Evolutionary conservation across 2,113 vertebrate genomes (phyloP).

Genomic region (Melanerpes formicivorus): DNA sequence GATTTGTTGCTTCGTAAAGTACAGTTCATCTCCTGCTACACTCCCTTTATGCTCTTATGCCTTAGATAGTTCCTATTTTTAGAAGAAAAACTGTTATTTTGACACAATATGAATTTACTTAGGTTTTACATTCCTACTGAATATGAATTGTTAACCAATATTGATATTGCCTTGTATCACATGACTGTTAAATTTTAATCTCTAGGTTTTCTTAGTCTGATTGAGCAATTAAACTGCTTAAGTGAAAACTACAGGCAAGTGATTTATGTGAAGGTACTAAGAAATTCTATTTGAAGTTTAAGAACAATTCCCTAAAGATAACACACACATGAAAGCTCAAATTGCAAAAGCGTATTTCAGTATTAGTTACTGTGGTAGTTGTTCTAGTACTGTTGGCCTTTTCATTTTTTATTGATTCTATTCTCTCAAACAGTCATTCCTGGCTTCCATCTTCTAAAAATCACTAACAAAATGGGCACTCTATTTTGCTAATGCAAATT

Average conservation of each 20-base stretch:
- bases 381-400: not conserved
- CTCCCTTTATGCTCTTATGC: not conserved
- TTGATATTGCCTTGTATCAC: constrained; percentile 30
- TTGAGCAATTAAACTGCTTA: constrained; percentile 64
- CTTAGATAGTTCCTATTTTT: not conserved
- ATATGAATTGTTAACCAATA: constrained; percentile 7
- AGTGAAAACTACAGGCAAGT: constrained; percentile 46
- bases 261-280: constrained; percentile 15
- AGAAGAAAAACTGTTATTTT: constrained; percentile 3
- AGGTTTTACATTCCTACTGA: not conserved
- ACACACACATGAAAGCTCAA: not conserved
- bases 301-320: constrained; percentile 36
- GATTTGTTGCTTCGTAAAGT: not conserved
- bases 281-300: constrained; percentile 60
- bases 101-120: constrained; percentile 11
- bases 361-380: not conserved
- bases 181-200: constrained; percentile 44
- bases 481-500: constrained; percentile 45
- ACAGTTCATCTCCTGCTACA: not conserved
- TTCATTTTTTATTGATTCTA: constrained; percentile 5
- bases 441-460: constrained; percentile 5
- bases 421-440: not conserved
- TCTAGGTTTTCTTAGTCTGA: constrained; percentile 33
- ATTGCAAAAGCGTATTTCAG: not conserved
- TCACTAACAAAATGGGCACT: not conserved